Evolutionary conservation across 2,113 vertebrate genomes (phyloP).

Genomic region (Neomonachus schauinslandi): DNA sequence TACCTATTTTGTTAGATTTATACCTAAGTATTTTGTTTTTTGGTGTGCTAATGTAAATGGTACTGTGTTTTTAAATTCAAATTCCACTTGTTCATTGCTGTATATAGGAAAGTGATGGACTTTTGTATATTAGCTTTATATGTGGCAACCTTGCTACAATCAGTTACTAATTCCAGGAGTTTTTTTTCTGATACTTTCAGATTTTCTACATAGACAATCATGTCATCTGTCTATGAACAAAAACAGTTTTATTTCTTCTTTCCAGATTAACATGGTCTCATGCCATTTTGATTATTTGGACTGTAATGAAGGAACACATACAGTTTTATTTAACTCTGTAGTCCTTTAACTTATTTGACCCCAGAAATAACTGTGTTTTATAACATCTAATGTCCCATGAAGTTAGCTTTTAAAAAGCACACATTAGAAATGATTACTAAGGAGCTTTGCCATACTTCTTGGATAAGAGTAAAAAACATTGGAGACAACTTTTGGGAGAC

Average conservation of each 20-base stretch:
- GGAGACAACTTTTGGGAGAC: not conserved
- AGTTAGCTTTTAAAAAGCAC: not conserved
- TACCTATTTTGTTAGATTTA: not conserved
- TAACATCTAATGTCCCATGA: not conserved
- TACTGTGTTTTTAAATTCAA: not conserved
- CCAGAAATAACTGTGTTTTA: not conserved
- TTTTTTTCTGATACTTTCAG: not conserved
- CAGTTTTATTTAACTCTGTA: not conserved
- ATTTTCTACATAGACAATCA: not conserved
- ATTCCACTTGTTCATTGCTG: not conserved
- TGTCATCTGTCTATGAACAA: not conserved
- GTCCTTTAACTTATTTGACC: not conserved
- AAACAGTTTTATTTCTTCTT: not conserved
- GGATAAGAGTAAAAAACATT: slow-evolving; percentile 15
- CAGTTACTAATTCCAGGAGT: not conserved
- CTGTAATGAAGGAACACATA: not conserved
- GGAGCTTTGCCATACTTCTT: not conserved
- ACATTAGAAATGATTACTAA: not conserved
- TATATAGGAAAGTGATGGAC: not conserved
- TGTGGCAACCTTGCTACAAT: not conserved
- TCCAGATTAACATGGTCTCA: not conserved
- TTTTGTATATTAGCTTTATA: not conserved
- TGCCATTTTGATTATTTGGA: not conserved
- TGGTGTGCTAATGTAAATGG: not conserved
- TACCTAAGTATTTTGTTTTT: not conserved